Base-by-base conservation (phyloP, 2,888 invertebrate species). In the Leucophenga maculata region DNA sequence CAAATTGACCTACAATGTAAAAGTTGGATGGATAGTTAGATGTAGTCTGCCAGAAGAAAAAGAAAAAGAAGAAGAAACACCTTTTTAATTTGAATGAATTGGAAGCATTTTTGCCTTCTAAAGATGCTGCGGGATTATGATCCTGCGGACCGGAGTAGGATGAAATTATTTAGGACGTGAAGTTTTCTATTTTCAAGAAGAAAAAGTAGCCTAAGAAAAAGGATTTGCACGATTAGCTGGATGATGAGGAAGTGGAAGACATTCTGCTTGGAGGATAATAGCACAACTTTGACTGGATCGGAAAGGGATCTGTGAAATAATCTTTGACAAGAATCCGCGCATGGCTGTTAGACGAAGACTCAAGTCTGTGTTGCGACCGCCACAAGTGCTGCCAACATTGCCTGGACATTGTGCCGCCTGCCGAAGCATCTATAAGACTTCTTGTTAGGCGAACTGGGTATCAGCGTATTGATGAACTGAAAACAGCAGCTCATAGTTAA, bases 341-440 rank as follows among this genome's bases (percentile, higher is more conserved):
- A 97, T 99, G 96, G 97, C 97, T 20, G 96, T 97, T 44, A 99
- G 99, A 26, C 98, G 99, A 87, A 99, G 99, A 90, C 97, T 97
- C 83, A 97, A 97, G 88, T 98, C 99, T 86, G 96, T 99, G 26
- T 99, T 99, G 98, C 93, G 98, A 89, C 99, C 99, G 9, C 99
- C 99, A 16, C 97, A 97, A 90, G 97, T 98, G 72, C 95, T 97
- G 50, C 92, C 81, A 99, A 99, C 90, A 94, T 95, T 78, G 95
- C 94, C 85, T 94, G 93, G 91, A 94, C 94, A 65, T 89, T 95
- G 73, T 94, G 95, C 89, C 90, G 99, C 88, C 95, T 97, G 89
- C 97, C 98, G 26, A 99, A 99, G 90, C 99, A 99, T 93, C 93
- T 99, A 86, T 90, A 99, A 82, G 98, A 98, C 88, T 99, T 99